Base-by-base conservation (phyloP, 2,888 invertebrate genomes). In the Callinectes sapidus region DNA sequence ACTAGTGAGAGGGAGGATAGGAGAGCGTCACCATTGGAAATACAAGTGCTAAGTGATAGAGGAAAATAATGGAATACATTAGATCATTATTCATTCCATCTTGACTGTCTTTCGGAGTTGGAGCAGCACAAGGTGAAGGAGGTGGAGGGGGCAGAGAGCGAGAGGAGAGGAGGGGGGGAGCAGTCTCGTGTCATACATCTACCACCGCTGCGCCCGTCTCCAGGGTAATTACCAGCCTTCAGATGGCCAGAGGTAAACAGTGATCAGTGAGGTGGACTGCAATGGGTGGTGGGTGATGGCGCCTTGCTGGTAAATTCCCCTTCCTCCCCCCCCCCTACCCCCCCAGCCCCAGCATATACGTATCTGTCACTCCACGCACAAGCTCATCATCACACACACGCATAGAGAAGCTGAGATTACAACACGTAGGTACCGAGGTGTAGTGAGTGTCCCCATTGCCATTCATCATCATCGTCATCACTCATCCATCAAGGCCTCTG, bases 401-500 rank as follows among this genome's bases (percentile, higher is more conserved):
- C 28, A 71, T 28, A 71, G 28, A 71, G 18, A 0, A 71, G 23
- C 2, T 10, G 16, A 23, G 28, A 71, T 28, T 71, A 71, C 23
- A 28, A 23, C 23, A 10, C 23, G 71, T 28, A n/a, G 71, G 23
- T 71, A 71, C 23, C 2, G 61, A 61, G 61, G 16, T 18, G 18
- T 61, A 61, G 61, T 71, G 71, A 71, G 23, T 8, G 28, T 71
- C 8, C 28, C 10, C 71, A 71, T 71, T 71, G 23, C 2, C n/a
- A 71, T 71, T 71, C 28, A 71, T 71, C 71, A n/a, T 5, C 71
- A 71, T 71, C n/a, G 71, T 71, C 71, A 71, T 71, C 28, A 71
- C 0, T 71, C 71, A 28, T 71, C 71, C n/a, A 71, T 71, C 71
- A 71, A 71, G 23, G 61, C 18, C 61, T 18, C 61, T 61, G 61